phyloP scores from a whole-genome alignment of 53 echinoderm and acorn worm genomes.

The Temnopleurus reevesii region DNA sequence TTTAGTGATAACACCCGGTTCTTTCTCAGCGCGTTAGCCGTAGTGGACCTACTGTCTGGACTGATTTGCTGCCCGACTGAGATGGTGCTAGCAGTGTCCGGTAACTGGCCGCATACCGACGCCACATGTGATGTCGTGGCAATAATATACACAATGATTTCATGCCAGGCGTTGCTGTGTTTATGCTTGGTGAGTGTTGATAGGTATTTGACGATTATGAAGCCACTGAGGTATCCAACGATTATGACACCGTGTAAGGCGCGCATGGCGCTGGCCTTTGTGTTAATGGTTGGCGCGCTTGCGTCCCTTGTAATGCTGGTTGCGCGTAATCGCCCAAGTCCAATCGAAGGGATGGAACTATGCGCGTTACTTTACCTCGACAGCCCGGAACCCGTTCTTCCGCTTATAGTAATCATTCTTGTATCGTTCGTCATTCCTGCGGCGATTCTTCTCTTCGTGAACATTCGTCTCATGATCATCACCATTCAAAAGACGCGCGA shows the following conservation, averaged over 20 bases:
- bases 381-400: neutral
- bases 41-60: conserved; percentile 22
- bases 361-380: conserved; percentile 52
- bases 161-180: conserved; percentile 35
- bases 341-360: neutral
- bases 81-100: conserved; percentile 12
- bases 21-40: conserved; percentile 42
- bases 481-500: conserved; percentile 46
- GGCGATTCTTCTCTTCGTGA: conserved; percentile 24
- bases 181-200: conserved; percentile 53
- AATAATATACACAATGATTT: conserved; percentile 42
- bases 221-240: conserved; percentile 37
- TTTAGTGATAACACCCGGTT: conserved; percentile 58
- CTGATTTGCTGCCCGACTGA: conserved; percentile 51
- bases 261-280: neutral
- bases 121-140: conserved; percentile 29
- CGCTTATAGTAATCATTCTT: conserved; percentile 33
- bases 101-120: conserved; percentile 48
- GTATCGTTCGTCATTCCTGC: conserved; percentile 45
- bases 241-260: conserved; percentile 39
- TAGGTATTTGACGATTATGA: conserved; percentile 15
- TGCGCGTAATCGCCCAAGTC: conserved; percentile 29
- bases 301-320: conserved; percentile 35
- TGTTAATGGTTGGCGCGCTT: conserved; percentile 27
- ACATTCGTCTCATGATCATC: conserved; percentile 51